These are phyloP conservation scores for Drosophila acutilabella DNA, from an alignment of 2,888 invertebrate genomes.

Conservation along the genomic window DNA sequence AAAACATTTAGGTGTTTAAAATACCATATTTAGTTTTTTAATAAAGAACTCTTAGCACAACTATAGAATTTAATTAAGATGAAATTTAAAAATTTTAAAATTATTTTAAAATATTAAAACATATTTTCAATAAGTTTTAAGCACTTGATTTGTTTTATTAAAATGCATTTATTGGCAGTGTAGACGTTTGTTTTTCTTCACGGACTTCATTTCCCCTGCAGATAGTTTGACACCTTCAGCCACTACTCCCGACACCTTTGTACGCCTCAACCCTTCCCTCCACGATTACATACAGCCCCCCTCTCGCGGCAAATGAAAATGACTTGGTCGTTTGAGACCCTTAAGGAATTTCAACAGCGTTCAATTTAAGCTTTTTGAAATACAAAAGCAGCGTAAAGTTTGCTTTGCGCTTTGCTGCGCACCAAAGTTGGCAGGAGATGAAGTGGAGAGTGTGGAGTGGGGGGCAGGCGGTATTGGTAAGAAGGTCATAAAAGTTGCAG, in stretches of 20 bases:
- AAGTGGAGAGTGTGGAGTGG: neutral
- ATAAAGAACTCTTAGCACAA: no score
- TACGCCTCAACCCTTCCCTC: neutral
- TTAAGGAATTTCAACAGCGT: constrained; percentile 76
- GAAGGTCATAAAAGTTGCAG: constrained; percentile 62
- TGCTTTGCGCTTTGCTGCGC: constrained; percentile 66
- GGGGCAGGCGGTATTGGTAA: neutral
- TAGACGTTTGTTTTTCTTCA: no score
- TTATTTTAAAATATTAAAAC: no score
- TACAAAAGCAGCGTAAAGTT: constrained; percentile 76
- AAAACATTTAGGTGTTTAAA: no score
- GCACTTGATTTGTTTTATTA: no score
- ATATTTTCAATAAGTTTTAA: no score
- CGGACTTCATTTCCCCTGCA: neutral
- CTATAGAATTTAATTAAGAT: no score
- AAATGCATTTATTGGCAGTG: no score
- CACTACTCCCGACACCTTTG: neutral
- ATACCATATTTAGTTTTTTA: no score
- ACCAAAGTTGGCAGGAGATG: constrained; percentile 53
- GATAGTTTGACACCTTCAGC: neutral
- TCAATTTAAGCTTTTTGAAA: constrained; percentile 76
- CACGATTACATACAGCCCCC: neutral
- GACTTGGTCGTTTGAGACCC: constrained; percentile 56
- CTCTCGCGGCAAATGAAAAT: constrained; percentile 51
- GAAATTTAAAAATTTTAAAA: no score